Percentiles rank a stretch among this genome's conserved stretches.
Conservation (phyloP, 2,113 vertebrate species). For the Proterorhinus semilunaris region DNA sequence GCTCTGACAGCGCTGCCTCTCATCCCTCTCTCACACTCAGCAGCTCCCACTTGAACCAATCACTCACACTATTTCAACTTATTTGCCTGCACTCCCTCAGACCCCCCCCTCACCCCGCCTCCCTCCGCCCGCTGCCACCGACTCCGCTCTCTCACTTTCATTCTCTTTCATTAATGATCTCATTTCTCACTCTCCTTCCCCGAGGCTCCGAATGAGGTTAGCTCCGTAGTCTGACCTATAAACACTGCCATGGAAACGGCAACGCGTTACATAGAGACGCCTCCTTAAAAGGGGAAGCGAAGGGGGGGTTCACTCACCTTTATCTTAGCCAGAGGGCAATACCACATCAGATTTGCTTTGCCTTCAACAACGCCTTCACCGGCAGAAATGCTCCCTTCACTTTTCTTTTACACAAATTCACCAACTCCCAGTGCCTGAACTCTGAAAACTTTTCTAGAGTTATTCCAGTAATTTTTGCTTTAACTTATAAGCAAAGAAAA, state of each 20-base stretch:
- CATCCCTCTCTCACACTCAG: conserved; percentile 35
- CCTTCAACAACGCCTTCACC: conserved; percentile 34
- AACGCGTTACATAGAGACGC: conserved; percentile 48
- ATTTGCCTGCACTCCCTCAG: conserved; percentile 59
- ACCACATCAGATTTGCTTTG: conserved; percentile 38
- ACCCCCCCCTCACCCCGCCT: neutral
- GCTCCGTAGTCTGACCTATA: conserved; percentile 66
- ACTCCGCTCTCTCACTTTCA: conserved; percentile 60
- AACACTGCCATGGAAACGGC: conserved; percentile 67
- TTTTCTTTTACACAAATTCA: neutral
- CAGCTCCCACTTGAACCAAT: conserved; percentile 53
- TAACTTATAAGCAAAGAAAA: no score
- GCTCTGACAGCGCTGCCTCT: conserved; percentile 51
- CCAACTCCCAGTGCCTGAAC: conserved; percentile 17
- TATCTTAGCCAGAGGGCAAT: conserved; percentile 48
- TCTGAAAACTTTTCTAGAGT: no score
- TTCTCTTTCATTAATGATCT: conserved; percentile 72
- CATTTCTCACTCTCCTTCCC: conserved; percentile 69
- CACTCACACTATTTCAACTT: conserved; percentile 66
- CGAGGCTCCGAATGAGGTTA: conserved; percentile 64
- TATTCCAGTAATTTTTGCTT: no score
- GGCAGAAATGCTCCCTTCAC: conserved; percentile 15
- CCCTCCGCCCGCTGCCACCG: neutral
- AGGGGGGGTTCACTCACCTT: conserved; percentile 51
- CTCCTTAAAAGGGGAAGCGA: conserved; percentile 34